Evolutionary conservation across 2,113 vertebrate genomes (phyloP), one percentile per base, ranked within the genome.

Genomic region (Macrotis lagotis): DNA sequence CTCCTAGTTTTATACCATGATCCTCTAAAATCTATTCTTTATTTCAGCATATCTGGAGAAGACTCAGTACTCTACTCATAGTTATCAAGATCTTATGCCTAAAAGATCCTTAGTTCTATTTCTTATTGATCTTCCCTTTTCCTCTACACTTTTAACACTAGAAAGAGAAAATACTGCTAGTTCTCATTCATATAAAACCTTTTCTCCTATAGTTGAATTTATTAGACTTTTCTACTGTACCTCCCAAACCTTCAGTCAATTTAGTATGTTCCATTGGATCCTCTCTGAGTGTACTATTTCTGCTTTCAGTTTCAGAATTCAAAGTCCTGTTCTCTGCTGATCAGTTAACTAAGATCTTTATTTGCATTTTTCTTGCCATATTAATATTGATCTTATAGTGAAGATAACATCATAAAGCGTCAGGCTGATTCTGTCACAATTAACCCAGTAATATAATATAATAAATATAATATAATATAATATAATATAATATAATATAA

Each of bases 181-280:
- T 0, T 26, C 25, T 44, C 12, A 11, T 49, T 55, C 48, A 31
- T 52, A 95, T n/a, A 92, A 51, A 92, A 9, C 22, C 94, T 93
- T 93, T 12, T 96, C 89, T 94, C 91, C n/a, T 90, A 19, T 50
- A 92, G 93, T 91, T 50, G 51, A 51, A 89, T 66, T n/a, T 44
- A 50, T 19, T 25, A 9, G 55, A 6, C 92, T 95, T 51, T 25
- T 5, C n/a, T 90, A 8, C 50, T 90, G 92, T 11, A 74, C 44
- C 93, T 93, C 6, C 52, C 53, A 91, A 91, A 88, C 28, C 14
- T 91, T 96, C 88, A 74, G 25, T 92, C 19, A 44, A 44, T 83
- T 83, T 83, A n/a, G 19, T n/a, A 83, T 44, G 10, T 8, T 83
- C 66, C n/a, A 24, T n/a, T 83, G n/a, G 37, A 44, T 44, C 53